Conservation (phyloP, 1,140 invertebrate species). For the Temnothorax curvispinosus region DNA sequence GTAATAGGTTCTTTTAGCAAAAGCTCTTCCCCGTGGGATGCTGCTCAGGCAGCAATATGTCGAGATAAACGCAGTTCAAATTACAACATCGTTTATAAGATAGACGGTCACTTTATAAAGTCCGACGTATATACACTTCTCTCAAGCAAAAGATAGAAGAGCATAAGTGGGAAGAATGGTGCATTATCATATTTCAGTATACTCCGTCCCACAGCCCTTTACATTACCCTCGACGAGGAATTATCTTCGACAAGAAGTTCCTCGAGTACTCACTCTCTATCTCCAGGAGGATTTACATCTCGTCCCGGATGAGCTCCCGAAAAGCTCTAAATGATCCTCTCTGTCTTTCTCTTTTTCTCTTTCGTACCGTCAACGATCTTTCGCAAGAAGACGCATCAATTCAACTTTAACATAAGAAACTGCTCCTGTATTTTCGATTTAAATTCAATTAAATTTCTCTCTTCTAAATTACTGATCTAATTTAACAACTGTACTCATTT, state of each 20-base stretch:
- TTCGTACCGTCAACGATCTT: not conserved
- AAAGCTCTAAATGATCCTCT: conserved; percentile 56
- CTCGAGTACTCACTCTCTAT: conserved; percentile 18
- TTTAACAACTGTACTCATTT: not conserved
- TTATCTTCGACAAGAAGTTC: conserved; percentile 60
- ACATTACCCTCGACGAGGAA: conserved; percentile 57
- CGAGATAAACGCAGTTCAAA: conserved; percentile 36
- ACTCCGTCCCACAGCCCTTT: not conserved
- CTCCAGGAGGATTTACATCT: conserved; percentile 60
- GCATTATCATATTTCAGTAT: conserved; percentile 56
- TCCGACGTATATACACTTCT: conserved; percentile 4
- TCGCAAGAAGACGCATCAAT: not conserved
- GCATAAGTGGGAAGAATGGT: conserved; percentile 33
- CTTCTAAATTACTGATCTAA: not conserved
- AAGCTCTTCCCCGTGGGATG: not conserved
- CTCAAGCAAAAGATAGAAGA: not conserved
- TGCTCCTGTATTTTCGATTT: not conserved
- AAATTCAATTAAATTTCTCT: conserved; percentile 1
- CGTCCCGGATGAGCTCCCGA: conserved; percentile 46
- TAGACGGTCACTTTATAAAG: conserved; percentile 47
- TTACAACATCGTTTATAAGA: conserved; percentile 45
- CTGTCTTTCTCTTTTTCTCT: conserved; percentile 5
- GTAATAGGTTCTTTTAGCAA: conserved; percentile 45
- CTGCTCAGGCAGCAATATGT: conserved; percentile 33
- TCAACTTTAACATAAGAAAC: not conserved